phyloP scores from a whole-genome alignment of 2,797 vertebrate species.

The Arnoldichthys spilopterus region DNA sequence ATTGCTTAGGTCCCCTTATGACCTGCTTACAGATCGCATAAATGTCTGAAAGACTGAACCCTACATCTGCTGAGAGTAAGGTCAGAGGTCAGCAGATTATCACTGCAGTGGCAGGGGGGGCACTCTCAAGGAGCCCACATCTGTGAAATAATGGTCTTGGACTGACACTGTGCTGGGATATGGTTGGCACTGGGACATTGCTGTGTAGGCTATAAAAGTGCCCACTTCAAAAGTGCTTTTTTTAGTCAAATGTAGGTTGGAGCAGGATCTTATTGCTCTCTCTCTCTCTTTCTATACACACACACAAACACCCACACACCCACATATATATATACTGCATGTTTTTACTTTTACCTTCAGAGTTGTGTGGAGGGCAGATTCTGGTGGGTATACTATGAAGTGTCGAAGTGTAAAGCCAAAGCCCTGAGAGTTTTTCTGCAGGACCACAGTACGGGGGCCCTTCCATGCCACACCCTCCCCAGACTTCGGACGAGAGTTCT shows the following conservation, averaged over 20 bases:
- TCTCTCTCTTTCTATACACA: too few species aligned
- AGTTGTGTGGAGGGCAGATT: constrained; percentile 81
- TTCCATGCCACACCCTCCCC: constrained; percentile 78
- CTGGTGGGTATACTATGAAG: constrained; percentile 96
- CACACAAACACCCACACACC: too few species aligned
- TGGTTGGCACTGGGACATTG: background rate
- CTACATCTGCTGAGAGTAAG: constrained; percentile 5
- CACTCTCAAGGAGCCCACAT: background rate
- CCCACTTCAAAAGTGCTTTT: background rate
- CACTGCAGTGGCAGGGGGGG: background rate
- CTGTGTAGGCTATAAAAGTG: background rate
- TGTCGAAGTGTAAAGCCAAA: constrained; percentile 96
- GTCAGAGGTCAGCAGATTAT: constrained; percentile 34
- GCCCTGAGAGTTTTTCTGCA: constrained; percentile 88
- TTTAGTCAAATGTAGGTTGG: background rate
- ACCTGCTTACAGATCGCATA: constrained; percentile 32
- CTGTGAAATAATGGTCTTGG: background rate
- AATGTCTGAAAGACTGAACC: constrained; percentile 23
- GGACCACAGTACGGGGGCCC: constrained; percentile 82
- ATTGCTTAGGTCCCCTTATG: background rate
- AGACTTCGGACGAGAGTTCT: constrained; percentile 72
- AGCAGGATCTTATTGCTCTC: background rate
- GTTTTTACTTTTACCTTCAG: constrained; percentile 83
- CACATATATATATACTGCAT: too few species aligned
- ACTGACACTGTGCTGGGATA: background rate